phyloP scores from a whole-genome alignment of 2,888 invertebrate genomes.

The Psococerastis gibbosa region DNA sequence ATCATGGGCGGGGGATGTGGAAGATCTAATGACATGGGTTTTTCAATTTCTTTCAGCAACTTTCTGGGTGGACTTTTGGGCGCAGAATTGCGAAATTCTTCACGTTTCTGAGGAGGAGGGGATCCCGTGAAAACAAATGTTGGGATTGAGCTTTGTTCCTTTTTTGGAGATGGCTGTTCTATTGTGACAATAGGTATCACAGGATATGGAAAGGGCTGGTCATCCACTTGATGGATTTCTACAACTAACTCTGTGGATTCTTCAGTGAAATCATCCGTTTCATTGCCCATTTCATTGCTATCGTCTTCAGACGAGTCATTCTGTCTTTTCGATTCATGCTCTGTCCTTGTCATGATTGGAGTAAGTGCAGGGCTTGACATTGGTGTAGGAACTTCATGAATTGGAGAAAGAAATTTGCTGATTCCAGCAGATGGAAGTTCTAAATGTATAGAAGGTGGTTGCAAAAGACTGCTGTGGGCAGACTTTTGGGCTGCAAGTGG shows the following conservation, averaged over 20 bases:
- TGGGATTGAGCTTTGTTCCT: conserved; percentile 30
- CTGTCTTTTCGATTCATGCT: conserved; percentile 28
- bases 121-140: conserved; percentile 32
- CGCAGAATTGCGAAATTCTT: conserved; percentile 20
- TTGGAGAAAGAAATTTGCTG: conserved; percentile 61
- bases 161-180: conserved; percentile 42
- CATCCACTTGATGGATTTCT: conserved; percentile 26
- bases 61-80: conserved; percentile 24
- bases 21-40: conserved; percentile 38
- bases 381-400: conserved; percentile 46
- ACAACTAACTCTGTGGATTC: conserved; percentile 27
- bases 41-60: conserved; percentile 41
- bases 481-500: conserved; percentile 43
- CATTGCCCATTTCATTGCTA: conserved; percentile 25
- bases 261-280: conserved; percentile 25
- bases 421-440: conserved; percentile 49
- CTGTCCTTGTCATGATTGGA: conserved; percentile 35
- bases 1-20: conserved; percentile 46
- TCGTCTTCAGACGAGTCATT: conserved; percentile 26
- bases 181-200: conserved; percentile 44
- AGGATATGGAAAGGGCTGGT: conserved; percentile 20
- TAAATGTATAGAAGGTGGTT: conserved; percentile 54
- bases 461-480: conserved; percentile 39
- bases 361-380: conserved; percentile 43
- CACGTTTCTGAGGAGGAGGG: conserved; percentile 37